phyloP scores from a whole-genome alignment of 2,888 invertebrate species.

The Dendrolimus pini region DNA sequence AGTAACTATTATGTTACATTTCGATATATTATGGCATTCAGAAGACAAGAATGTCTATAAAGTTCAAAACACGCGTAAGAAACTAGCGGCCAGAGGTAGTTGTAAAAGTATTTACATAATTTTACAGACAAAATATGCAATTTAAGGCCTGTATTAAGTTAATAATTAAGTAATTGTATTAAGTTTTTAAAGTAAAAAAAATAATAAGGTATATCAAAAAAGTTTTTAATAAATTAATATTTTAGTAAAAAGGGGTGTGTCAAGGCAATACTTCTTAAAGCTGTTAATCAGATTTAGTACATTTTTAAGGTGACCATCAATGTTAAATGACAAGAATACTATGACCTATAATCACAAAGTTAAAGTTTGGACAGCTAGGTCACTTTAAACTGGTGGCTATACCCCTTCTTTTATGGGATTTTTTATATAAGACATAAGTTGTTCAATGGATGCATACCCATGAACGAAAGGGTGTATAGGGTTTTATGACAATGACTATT shows the following conservation, averaged over 20 bases:
- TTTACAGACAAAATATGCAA: too few relatives aligned
- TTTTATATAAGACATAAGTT: conserved; percentile 34
- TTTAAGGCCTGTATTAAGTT: too few relatives aligned
- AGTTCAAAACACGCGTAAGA: too few relatives aligned
- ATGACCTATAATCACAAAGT: conserved; percentile 13
- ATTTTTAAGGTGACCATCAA: conserved; percentile 39
- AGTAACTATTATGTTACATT: too few relatives aligned
- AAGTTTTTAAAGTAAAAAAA: too few relatives aligned
- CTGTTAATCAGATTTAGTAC: conserved; percentile 52
- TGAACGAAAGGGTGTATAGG: conserved; percentile 30
- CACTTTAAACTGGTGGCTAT: conserved; percentile 22
- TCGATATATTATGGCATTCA: too few relatives aligned
- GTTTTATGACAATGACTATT: background rate
- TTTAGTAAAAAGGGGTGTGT: conserved; percentile 22
- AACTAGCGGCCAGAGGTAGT: too few relatives aligned
- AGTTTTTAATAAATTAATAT: background rate
- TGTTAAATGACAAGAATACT: conserved; percentile 22
- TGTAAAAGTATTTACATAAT: too few relatives aligned
- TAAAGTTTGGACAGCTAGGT: conserved; percentile 8
- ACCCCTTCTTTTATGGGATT: conserved; percentile 34
- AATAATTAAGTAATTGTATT: too few relatives aligned
- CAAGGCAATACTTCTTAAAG: conserved; percentile 30
- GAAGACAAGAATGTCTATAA: too few relatives aligned
- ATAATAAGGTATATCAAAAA: too few relatives aligned
- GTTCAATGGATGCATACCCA: conserved; percentile 41